Evolutionary conservation across 1,140 invertebrate species (phyloP).

Genomic region (Gonatopus flavifemur): DNA sequence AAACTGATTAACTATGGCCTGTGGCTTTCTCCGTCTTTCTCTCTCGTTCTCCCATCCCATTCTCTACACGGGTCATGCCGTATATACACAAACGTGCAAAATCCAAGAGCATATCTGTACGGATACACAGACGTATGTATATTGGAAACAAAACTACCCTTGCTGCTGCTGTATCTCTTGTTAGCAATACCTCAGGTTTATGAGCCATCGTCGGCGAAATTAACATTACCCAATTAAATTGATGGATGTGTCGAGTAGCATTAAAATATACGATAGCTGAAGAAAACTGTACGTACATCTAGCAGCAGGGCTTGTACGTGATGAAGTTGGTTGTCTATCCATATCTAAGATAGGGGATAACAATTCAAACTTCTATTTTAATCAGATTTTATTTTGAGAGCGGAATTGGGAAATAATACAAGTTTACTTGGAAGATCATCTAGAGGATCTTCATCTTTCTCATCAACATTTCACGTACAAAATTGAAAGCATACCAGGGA

Average conservation of each 20-base stretch:
- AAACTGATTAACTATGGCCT: conserved; percentile 61
- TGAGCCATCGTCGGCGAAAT: conserved; percentile 58
- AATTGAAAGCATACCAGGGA: too few species aligned
- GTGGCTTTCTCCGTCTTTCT: conserved; percentile 30
- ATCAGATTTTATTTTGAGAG: too few species aligned
- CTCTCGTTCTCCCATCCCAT: conserved; percentile 8
- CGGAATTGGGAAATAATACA: too few species aligned
- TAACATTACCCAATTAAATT: conserved; percentile 61
- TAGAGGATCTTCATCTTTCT: too few species aligned
- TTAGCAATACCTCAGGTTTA: conserved; percentile 56
- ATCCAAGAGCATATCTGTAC: conserved; percentile 10
- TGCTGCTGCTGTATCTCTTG: conserved; percentile 48
- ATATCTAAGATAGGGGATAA: too few species aligned
- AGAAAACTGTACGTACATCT: conserved; percentile 51
- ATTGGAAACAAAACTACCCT: conserved; percentile 46
- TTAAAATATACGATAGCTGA: conserved; percentile 46
- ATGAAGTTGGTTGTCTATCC: not conserved
- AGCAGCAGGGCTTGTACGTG: not conserved
- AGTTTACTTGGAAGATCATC: too few species aligned
- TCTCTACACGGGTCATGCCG: conserved; percentile 38
- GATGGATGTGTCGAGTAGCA: conserved; percentile 54
- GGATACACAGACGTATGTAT: conserved; percentile 1
- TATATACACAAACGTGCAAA: conserved; percentile 51
- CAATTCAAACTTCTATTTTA: too few species aligned
- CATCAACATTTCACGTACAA: too few species aligned